Evolutionary conservation across 2,797 vertebrate genomes (phyloP).

Genomic region (Manis pentadactyla): DNA sequence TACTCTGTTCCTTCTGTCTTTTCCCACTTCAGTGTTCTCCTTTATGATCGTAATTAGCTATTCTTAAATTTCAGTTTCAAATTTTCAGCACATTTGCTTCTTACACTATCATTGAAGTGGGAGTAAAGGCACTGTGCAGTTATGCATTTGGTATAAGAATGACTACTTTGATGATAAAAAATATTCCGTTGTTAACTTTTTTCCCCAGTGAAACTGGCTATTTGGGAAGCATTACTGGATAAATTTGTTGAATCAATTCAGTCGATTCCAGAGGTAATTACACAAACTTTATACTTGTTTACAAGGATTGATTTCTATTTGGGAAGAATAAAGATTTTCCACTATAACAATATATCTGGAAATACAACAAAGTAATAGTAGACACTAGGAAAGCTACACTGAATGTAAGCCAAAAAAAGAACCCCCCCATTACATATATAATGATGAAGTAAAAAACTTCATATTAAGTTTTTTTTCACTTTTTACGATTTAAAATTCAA

Average conservation of each 20-base stretch:
- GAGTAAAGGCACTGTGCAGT: background rate
- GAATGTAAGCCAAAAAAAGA: background rate
- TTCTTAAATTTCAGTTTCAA: background rate
- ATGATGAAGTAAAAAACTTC: background rate
- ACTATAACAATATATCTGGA: background rate
- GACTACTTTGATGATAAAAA: conserved; percentile 9
- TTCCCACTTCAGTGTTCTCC: background rate
- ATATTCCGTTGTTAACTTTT: conserved; percentile 53
- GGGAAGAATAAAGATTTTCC: background rate
- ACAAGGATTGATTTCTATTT: conserved; percentile 2
- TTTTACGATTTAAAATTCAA: conserved; percentile 39
- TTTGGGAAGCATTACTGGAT: conserved; percentile 97
- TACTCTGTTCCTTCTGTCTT: background rate
- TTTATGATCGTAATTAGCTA: background rate
- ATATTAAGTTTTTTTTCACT: background rate
- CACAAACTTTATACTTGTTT: conserved; percentile 26
- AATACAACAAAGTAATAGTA: background rate
- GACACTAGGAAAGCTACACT: conserved; percentile 1
- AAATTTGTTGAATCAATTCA: conserved; percentile 98
- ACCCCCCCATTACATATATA: background rate
- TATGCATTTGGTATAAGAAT: background rate
- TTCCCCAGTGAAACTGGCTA: conserved; percentile 95
- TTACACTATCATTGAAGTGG: background rate
- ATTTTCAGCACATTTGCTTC: background rate
- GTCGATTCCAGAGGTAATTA: conserved; percentile 96